phyloP scores from a whole-genome alignment of 2,797 vertebrate species.

The Tokudaia tokunoshimensis region DNA sequence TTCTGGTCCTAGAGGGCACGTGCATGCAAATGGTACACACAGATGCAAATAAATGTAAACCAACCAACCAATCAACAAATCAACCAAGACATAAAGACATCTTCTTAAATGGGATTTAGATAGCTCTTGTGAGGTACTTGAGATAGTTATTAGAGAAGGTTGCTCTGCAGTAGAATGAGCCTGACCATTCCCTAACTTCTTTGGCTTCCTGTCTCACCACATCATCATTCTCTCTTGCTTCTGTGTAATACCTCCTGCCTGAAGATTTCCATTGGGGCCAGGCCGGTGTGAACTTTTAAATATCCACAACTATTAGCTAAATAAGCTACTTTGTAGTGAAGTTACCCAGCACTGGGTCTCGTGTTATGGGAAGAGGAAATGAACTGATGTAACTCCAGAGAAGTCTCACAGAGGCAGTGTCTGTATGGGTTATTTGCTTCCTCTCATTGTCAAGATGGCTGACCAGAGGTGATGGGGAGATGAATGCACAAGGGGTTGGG shows the following conservation, averaged over 20 bases:
- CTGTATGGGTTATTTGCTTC: background rate
- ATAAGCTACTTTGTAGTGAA: background rate
- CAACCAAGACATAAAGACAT: background rate
- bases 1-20: rapidly evolving
- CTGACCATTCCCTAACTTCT: background rate
- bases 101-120: background rate
- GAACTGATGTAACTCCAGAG: background rate
- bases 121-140: background rate
- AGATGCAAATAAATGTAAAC: background rate
- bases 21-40: background rate
- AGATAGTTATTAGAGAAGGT: too few relatives aligned
- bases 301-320: background rate
- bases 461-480: background rate
- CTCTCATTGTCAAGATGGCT: background rate
- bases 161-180: background rate
- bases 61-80: background rate
- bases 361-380: background rate
- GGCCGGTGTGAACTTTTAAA: too few relatives aligned
- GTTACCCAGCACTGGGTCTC: background rate
- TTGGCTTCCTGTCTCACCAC: background rate
- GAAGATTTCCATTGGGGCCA: background rate
- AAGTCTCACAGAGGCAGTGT: background rate
- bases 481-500: too few relatives aligned
- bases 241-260: too few relatives aligned
- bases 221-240: background rate